Base-by-base conservation (phyloP, 2,888 invertebrate species). In the Conus canariensis region DNA sequence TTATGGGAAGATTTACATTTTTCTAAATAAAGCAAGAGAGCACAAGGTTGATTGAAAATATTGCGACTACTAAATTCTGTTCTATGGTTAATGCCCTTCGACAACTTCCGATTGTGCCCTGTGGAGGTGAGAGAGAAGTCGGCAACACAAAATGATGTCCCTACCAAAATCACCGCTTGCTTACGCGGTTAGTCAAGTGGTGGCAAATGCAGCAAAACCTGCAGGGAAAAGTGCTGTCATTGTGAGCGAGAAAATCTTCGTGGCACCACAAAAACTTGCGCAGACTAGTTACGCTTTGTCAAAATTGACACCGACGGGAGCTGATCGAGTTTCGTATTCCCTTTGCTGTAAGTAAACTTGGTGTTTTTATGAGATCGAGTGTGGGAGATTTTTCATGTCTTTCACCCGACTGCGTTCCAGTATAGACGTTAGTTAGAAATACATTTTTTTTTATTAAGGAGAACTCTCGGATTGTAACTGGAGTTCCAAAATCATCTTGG, bases 161-260 rank as follows among this genome's bases (percentile, higher is more conserved):
- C 77, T 93, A 59, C 93, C 93, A 9, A 94, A 93, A 92, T 90
- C 92, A n/a, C 91, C 92, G 74, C 90, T 94, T 86, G 30, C 91
- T 45, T 91, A 93, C 70, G 95, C 95, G 58, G 93, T 93, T 45
- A 91, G 93, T 59, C 94, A 94, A 88, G 91, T 94, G 74, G 93
- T 94, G 45, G 93, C 95, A 14, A 91, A 91, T 56, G 88, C 92
- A 10, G 60, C 93, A 45, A 92, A 92, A 60, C 94, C 94, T 56
- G 70, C 92, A n/a, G 89, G 92, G 80, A 92, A 93, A 25, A 91
- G 92, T 60, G 86, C 92, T 67, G 74, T 92, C 58, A 90, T 91
- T 64, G 91, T 92, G 90, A 64, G 91, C 9, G 89, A 93, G 45
- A 92, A 92, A 90, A 80, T 89, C 56, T 89, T 92, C 70, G 91